Evolutionary conservation across 2,113 vertebrate genomes (phyloP), one percentile per base, ranked within the genome.

Genomic region (Thomomys bottae): DNA sequence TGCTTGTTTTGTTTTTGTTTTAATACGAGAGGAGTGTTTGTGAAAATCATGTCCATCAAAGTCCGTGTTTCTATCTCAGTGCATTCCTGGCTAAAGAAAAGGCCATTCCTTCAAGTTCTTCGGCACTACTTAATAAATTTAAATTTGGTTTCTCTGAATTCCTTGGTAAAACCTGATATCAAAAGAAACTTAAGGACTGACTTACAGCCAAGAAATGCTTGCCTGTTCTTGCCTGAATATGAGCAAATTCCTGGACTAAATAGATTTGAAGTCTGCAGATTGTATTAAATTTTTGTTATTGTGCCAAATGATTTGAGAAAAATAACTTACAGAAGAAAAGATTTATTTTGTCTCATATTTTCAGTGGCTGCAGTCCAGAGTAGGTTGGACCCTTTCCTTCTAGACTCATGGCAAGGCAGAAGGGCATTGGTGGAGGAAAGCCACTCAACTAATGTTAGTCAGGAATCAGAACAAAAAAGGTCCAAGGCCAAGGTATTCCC

Each of bases 121-220:
- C 38, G 64, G 30, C n/a, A n/a, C n/a, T n/a, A n/a, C n/a, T n/a
- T n/a, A n/a, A n/a, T n/a, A n/a, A n/a, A n/a, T n/a, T n/a, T n/a
- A n/a, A n/a, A n/a, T n/a, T n/a, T 40, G 49, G 67, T 54, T 90
- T 8, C 2, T 26, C 3, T 59, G 42, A 94, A 87, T 90, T 80
- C 90, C 91, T 89, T 83, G 3, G 0, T 24, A 83, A 87, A 94
- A 85, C 45, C 66, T 87, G 49, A 72, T 3, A 75, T 81, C 67
- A 78, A 86, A 86, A 94, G 61, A 96, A 96, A 45, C 36, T 5
- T 42, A 94, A 85, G 92, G 30, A 40, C 84, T 38, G 68, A 87
- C n/a, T n/a, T n/a, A n/a, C n/a, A n/a, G n/a, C n/a, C n/a, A n/a
- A n/a, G n/a, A n/a, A n/a, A n/a, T n/a, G n/a, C n/a, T n/a, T n/a